phyloP scores from a whole-genome alignment of 64 coral and sea anemone species.

The Hydrozoanthus tunicans region DNA sequence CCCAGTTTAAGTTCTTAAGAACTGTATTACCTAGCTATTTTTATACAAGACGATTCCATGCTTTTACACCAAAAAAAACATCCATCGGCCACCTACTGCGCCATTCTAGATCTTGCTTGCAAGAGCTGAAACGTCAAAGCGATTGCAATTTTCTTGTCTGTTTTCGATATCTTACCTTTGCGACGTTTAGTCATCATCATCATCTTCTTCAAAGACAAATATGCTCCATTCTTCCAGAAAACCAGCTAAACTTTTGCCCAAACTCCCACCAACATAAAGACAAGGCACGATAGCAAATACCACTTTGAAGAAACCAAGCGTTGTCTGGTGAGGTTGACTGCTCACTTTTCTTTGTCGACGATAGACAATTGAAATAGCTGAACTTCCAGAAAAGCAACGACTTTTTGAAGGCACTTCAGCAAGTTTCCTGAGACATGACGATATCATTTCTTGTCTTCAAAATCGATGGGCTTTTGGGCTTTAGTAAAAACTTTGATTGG shows the following conservation, averaged over 20 bases:
- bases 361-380: constrained; percentile 38
- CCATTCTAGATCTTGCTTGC: too few species aligned
- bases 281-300: constrained; percentile 53
- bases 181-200: constrained; percentile 64
- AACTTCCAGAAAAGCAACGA: neutral
- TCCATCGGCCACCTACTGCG: too few species aligned
- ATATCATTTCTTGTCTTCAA: constrained; percentile 12
- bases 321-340: constrained; percentile 27
- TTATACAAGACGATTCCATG: too few species aligned
- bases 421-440: constrained; percentile 38
- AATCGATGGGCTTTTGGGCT: neutral
- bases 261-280: constrained; percentile 70
- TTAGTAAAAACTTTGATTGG: neutral
- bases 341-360: constrained; percentile 31
- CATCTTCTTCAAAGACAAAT: constrained; percentile 73
- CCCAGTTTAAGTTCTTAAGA: too few species aligned
- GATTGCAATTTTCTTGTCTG: neutral
- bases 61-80: too few species aligned
- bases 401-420: neutral
- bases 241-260: constrained; percentile 63
- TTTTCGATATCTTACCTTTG: neutral
- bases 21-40: too few species aligned
- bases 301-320: constrained; percentile 52
- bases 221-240: constrained; percentile 85
- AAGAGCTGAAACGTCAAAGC: too few species aligned